Evolutionary conservation across 2,797 vertebrate species (phyloP).

Genomic region (Microctenopoma lineatum): DNA sequence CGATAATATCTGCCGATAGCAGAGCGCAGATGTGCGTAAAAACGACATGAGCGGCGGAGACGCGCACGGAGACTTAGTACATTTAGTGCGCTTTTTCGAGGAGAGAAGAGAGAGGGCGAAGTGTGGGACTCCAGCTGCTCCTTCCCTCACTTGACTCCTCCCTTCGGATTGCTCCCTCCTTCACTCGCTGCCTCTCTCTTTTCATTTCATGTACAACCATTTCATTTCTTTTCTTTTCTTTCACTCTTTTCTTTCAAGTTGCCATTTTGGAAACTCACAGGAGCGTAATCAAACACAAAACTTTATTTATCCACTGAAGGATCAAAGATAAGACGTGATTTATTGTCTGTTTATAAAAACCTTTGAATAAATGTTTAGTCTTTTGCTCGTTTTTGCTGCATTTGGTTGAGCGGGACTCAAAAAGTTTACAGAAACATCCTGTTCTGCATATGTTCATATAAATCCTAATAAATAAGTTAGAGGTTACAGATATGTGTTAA

Average conservation of each 20-base stretch:
- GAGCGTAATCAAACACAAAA: background rate
- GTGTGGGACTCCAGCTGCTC: slow-evolving; percentile 85
- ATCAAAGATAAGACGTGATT: background rate
- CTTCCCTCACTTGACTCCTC: slow-evolving; percentile 86
- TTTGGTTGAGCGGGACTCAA: background rate
- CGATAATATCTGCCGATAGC: slow-evolving; percentile 65
- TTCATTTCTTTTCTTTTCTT: slow-evolving; percentile 18
- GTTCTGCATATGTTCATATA: background rate
- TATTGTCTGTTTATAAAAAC: background rate
- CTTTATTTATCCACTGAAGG: background rate
- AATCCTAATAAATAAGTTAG: background rate
- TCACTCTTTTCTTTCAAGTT: background rate
- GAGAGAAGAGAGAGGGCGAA: slow-evolving; percentile 77
- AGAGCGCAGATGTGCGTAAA: slow-evolving; percentile 66
- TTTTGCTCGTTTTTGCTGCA: too few species aligned
- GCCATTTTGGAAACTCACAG: slow-evolving; percentile 23
- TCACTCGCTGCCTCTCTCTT: slow-evolving; percentile 71
- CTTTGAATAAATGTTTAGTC: background rate
- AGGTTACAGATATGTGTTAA: too few species aligned
- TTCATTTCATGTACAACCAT: slow-evolving; percentile 50
- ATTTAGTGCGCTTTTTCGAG: slow-evolving; percentile 80
- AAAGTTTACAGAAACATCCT: background rate
- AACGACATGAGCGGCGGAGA: slow-evolving; percentile 63
- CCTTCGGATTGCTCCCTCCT: slow-evolving; percentile 82
- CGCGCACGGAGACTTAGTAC: slow-evolving; percentile 76